A percentile compares a stretch with the other conserved stretches of the same genome.
Conservation (phyloP, 2,797 vertebrate genomes). For the Rhinella marina region DNA sequence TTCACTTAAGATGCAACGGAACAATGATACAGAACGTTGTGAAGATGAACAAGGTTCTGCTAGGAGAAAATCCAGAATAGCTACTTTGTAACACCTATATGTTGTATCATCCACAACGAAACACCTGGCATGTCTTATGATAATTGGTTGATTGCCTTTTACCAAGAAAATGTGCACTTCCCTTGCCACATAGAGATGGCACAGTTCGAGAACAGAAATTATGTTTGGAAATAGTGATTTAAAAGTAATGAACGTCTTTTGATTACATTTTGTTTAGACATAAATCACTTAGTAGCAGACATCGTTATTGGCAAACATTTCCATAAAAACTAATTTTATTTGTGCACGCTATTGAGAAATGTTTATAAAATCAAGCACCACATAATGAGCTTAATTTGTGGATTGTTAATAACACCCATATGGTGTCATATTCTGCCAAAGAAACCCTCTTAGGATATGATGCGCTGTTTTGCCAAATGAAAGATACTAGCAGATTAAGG, state of each 20-base stretch:
- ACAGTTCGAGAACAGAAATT: constrained; percentile 19
- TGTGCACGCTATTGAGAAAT: constrained; percentile 70
- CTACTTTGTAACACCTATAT: constrained; percentile 21
- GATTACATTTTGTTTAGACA: constrained; percentile 59
- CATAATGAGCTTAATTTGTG: constrained; percentile 73
- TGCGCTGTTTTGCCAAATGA: constrained; percentile 63
- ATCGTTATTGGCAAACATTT: constrained; percentile 70
- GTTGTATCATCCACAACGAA: background rate
- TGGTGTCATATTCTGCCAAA: constrained; percentile 69
- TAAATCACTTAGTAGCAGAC: constrained; percentile 60
- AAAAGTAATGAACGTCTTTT: constrained; percentile 57
- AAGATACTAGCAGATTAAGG: constrained; percentile 21
- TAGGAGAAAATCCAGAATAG: background rate
- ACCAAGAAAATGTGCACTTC: constrained; percentile 35
- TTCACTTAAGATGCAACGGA: background rate
- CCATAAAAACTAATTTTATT: constrained; percentile 69
- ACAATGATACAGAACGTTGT: background rate
- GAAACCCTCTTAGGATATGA: constrained; percentile 65
- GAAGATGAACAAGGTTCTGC: background rate
- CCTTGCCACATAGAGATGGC: constrained; percentile 20
- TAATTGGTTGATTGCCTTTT: constrained; percentile 45
- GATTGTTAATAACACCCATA: constrained; percentile 70
- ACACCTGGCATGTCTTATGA: constrained; percentile 13
- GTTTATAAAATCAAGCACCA: constrained; percentile 71
- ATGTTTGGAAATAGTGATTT: constrained; percentile 44